Evolutionary conservation across 2,888 invertebrate genomes (phyloP).

Genomic region (Capitulum mitella): DNA sequence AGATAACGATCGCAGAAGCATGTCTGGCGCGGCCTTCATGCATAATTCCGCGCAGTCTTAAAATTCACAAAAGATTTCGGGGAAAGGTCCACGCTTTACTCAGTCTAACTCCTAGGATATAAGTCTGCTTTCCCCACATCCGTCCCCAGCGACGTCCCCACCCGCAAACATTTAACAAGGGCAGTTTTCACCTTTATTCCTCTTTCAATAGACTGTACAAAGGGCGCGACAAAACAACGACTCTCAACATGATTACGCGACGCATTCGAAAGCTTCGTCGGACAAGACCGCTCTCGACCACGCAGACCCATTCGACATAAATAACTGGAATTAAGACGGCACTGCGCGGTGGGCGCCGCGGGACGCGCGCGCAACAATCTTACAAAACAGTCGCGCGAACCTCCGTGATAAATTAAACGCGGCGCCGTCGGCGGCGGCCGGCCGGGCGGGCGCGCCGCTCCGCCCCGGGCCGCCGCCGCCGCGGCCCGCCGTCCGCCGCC

Average conservation of each 20-base stretch:
- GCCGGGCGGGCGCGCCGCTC: background rate
- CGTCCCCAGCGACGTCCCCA: background rate
- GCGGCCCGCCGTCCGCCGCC: background rate
- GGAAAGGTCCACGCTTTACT: too few species aligned
- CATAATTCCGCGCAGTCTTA: too few species aligned
- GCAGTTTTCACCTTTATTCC: slow-evolving; percentile 12
- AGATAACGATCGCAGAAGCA: too few species aligned
- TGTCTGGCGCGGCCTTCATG: too few species aligned
- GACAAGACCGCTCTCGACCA: background rate
- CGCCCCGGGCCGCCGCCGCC: background rate
- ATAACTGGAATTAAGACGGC: slow-evolving; percentile 19
- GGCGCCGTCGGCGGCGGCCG: background rate
- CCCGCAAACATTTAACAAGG: background rate
- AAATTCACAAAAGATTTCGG: too few species aligned
- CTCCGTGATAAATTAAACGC: slow-evolving; percentile 19
- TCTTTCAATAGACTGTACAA: slow-evolving; percentile 21
- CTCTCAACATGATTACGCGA: slow-evolving; percentile 3
- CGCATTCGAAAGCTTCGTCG: background rate
- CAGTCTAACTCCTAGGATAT: too few species aligned
- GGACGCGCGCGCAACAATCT: background rate
- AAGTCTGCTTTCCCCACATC: too few species aligned
- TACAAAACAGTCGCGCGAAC: slow-evolving; percentile 17
- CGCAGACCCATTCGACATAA: slow-evolving; percentile 13
- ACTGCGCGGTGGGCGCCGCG: background rate
- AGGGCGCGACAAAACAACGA: slow-evolving; percentile 22